These are phyloP conservation scores for Phrixothrix hirtus DNA, from an alignment of 2,888 invertebrate genomes.

Conservation along the genomic window DNA sequence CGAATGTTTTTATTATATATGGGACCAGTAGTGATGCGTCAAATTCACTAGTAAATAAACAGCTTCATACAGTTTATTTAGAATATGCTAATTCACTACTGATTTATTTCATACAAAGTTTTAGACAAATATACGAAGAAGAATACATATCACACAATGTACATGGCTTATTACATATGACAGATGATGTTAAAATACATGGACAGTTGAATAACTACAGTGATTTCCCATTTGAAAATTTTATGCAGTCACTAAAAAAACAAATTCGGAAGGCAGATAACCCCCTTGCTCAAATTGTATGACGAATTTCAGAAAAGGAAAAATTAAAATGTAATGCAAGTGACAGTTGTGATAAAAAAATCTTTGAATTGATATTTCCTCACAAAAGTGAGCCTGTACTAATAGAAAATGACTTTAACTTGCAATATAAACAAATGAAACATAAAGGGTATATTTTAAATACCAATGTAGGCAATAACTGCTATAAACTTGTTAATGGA, in stretches of 20 bases:
- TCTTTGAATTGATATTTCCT: neutral
- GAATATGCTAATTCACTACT: slow-evolving; percentile 27
- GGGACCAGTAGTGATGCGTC: slow-evolving; percentile 27
- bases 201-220: slow-evolving; percentile 27
- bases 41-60: neutral
- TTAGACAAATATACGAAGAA: slow-evolving; percentile 26
- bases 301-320: neutral
- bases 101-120: slow-evolving; percentile 26
- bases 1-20: slow-evolving; percentile 31
- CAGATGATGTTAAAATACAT: slow-evolving; percentile 25
- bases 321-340: neutral
- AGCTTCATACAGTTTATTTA: neutral
- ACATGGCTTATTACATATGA: slow-evolving; percentile 35
- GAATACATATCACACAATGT: slow-evolving; percentile 35
- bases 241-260: slow-evolving; percentile 22
- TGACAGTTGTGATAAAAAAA: neutral
- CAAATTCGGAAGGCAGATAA: slow-evolving; percentile 7
- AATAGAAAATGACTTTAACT: too few species aligned
- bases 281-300: slow-evolving; percentile 6
- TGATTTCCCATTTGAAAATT: slow-evolving; percentile 30
- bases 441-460: too few species aligned
- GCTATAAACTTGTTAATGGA: too few species aligned
- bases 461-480: too few species aligned
- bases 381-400: neutral
- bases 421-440: too few species aligned